Conservation (phyloP, 2,888 invertebrate species). For the Petrolisthes manimaculis region DNA sequence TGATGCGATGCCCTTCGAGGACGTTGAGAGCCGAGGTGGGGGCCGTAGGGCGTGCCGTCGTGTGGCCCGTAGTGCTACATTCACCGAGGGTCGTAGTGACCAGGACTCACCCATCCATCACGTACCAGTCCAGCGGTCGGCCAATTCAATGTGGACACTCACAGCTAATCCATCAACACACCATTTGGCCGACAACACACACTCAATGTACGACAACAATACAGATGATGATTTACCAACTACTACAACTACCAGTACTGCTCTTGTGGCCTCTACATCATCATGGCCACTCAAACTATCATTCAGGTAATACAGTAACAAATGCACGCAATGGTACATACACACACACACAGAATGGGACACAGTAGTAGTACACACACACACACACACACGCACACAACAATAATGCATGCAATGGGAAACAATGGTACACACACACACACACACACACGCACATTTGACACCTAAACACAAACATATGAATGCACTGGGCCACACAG, state of each 20-base stretch:
- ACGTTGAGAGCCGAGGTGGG: background rate
- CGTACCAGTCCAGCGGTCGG: conserved; percentile 21
- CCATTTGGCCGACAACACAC: background rate
- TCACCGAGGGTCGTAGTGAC: conserved; percentile 37
- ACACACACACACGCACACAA: no score
- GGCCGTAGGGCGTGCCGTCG: background rate
- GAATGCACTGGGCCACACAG: no score
- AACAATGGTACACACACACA: no score
- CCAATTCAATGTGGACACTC: conserved; percentile 38
- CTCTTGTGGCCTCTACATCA: background rate
- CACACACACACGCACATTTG: no score
- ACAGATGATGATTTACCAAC: background rate
- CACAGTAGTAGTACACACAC: no score
- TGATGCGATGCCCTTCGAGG: background rate
- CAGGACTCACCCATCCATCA: conserved; percentile 18
- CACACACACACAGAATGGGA: no score
- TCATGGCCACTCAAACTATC: conserved; percentile 27
- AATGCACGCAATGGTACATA: no score
- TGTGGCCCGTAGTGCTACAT: conserved; percentile 52
- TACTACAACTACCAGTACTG: background rate
- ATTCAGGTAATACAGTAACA: conserved; percentile 52
- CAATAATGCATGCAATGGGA: no score
- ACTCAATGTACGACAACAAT: conserved; percentile 11
- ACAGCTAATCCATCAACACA: background rate
- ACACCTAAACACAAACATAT: no score